A percentile compares a stretch with the other conserved stretches of the same genome.
Evolutionary conservation across 2,888 invertebrate genomes (phyloP).

Genomic region (Oligia fasciuncula): DNA sequence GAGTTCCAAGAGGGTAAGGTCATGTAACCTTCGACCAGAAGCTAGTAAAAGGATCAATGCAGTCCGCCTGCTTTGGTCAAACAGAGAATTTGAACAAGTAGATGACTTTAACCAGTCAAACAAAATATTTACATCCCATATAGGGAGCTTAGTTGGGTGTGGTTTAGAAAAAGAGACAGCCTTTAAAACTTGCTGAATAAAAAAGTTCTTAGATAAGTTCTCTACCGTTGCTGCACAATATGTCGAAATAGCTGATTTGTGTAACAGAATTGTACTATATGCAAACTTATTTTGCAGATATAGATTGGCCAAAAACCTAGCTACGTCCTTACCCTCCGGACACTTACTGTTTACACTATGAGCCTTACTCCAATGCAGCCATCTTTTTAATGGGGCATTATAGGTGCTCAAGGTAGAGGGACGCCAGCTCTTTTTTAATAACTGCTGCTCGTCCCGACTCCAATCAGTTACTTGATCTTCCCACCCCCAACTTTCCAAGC

Average conservation of each 20-base stretch:
- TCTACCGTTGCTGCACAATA: constrained; percentile 7
- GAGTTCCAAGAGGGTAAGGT: constrained; percentile 32
- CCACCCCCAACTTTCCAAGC: too few relatives aligned
- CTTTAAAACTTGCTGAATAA: constrained; percentile 26
- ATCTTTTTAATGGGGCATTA: too few relatives aligned
- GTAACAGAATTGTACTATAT: constrained; percentile 14
- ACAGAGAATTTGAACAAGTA: not conserved
- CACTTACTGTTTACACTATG: not conserved
- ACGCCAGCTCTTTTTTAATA: too few relatives aligned
- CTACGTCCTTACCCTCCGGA: not conserved
- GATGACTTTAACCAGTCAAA: constrained; percentile 36
- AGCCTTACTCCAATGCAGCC: not conserved
- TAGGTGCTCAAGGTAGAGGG: too few relatives aligned
- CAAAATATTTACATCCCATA: constrained; percentile 26
- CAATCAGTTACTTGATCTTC: too few relatives aligned
- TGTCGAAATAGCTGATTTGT: constrained; percentile 24
- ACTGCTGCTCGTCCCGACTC: too few relatives aligned
- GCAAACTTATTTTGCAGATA: not conserved
- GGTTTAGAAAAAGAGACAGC: constrained; percentile 30
- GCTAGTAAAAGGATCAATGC: constrained; percentile 41
- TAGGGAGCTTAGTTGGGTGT: not conserved
- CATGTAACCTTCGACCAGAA: constrained; percentile 25
- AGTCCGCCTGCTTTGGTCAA: constrained; percentile 31
- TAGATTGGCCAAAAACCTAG: not conserved
- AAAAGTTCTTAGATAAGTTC: constrained; percentile 12